Conservation (phyloP, 2,888 invertebrate genomes). For the Archaeoteleia sp. region DNA sequence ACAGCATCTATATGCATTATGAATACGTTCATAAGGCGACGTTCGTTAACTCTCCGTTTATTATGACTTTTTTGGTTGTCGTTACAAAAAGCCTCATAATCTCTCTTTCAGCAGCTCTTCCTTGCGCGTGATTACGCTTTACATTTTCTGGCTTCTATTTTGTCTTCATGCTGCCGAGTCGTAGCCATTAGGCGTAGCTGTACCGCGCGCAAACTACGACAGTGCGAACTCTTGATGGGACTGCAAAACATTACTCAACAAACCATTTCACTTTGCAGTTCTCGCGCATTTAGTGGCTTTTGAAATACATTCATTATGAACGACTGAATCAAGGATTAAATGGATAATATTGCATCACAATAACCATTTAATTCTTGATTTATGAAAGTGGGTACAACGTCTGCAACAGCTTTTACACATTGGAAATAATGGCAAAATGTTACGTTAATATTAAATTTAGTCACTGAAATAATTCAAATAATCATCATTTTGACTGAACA, state of each 20-base stretch:
- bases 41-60: no score
- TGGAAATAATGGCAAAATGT: no score
- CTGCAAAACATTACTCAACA: slow-evolving; percentile 16
- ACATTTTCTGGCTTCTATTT: slow-evolving; percentile 13
- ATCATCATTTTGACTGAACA: no score
- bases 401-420: no score
- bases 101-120: not conserved
- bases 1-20: no score
- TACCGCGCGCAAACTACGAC: slow-evolving; percentile 10
- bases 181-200: slow-evolving; percentile 7
- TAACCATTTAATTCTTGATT: not conserved
- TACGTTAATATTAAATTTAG: no score
- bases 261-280: slow-evolving; percentile 15
- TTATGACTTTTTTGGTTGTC: not conserved
- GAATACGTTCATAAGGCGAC: no score
- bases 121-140: slow-evolving; percentile 5
- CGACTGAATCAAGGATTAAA: slow-evolving; percentile 12
- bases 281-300: slow-evolving; percentile 13
- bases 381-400: no score
- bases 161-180: slow-evolving; percentile 4
- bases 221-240: slow-evolving; percentile 9
- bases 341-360: not conserved
- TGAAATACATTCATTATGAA: slow-evolving; percentile 8
- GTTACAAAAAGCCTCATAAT: not conserved
- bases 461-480: no score